A percentile compares a stretch with the other conserved stretches of the same genome.
Conservation (phyloP, 2,113 vertebrate genomes). For the Etheostoma cragini region DNA sequence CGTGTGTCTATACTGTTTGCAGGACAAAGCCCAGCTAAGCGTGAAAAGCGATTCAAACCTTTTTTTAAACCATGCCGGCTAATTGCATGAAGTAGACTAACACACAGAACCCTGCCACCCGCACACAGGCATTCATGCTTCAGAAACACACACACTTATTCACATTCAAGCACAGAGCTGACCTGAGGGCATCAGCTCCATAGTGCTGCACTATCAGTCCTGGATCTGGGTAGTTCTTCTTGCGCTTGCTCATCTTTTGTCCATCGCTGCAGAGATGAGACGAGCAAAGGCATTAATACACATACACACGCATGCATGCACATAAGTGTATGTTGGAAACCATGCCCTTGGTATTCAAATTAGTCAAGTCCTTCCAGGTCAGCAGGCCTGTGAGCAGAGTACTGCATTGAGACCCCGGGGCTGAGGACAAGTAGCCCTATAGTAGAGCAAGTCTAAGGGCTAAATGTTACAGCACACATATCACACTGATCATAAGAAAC, state of each 20-base stretch:
- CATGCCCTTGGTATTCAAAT: slow-evolving; percentile 72
- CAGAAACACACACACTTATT: slow-evolving; percentile 40
- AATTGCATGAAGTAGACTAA: slow-evolving; percentile 45
- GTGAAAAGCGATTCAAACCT: slow-evolving; percentile 27
- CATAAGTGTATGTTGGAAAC: slow-evolving; percentile 63
- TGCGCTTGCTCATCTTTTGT: slow-evolving; percentile 99
- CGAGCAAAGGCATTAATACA: slow-evolving; percentile 64
- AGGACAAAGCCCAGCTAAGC: slow-evolving; percentile 12
- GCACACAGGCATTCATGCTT: slow-evolving; percentile 42
- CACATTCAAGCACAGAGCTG: slow-evolving; percentile 59
- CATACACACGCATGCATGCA: slow-evolving; percentile 53
- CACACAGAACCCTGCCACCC: slow-evolving; percentile 29
- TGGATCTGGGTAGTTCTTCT: slow-evolving; percentile 99
- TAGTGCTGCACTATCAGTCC: slow-evolving; percentile 89
- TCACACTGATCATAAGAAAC: slow-evolving; percentile 22
- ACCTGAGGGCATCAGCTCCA: slow-evolving; percentile 97
- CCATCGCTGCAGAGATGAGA: slow-evolving; percentile 88
- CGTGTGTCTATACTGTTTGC: slow-evolving; percentile 14
- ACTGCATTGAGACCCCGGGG: slow-evolving; percentile 60
- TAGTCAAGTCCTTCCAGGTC: slow-evolving; percentile 78
- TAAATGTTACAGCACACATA: slow-evolving; percentile 53
- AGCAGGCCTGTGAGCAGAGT: slow-evolving; percentile 63
- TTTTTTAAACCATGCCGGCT: slow-evolving; percentile 45
- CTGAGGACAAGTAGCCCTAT: slow-evolving; percentile 50
- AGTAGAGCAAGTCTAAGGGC: slow-evolving; percentile 45